These are phyloP conservation scores for Battus philenor DNA, from an alignment of 1,140 invertebrate genomes.

Conservation along the genomic window DNA sequence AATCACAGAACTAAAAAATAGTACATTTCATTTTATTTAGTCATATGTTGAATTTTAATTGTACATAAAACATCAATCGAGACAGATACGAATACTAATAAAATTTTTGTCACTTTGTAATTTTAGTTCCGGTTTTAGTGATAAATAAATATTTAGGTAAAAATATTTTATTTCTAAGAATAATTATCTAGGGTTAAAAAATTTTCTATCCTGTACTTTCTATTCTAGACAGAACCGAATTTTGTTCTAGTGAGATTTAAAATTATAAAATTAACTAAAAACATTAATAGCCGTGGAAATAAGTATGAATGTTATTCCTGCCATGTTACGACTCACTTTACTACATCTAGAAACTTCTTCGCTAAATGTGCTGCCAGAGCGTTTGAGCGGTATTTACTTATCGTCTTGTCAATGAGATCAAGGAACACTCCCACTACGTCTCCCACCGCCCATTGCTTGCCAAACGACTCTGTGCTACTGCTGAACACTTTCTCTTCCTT, in stretches of 20 bases:
- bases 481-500: constrained; percentile 96
- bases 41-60: too few relatives aligned
- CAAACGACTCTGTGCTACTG: constrained; percentile 92
- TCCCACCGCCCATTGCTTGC: constrained; percentile 95
- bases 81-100: too few relatives aligned
- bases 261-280: background rate
- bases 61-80: too few relatives aligned
- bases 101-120: too few relatives aligned
- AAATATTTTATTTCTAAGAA: too few relatives aligned
- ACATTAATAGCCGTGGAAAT: background rate
- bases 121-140: too few relatives aligned
- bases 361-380: constrained; percentile 27
- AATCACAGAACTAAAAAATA: too few relatives aligned
- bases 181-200: too few relatives aligned
- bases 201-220: too few relatives aligned
- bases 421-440: constrained; percentile 97
- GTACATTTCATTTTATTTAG: too few relatives aligned
- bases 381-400: constrained; percentile 82
- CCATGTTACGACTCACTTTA: constrained; percentile 26
- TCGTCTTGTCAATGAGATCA: constrained; percentile 96
- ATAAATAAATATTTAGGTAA: too few relatives aligned
- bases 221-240: too few relatives aligned
- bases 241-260: background rate
- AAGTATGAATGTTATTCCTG: constrained; percentile 35
- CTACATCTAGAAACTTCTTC: constrained; percentile 30